Base-by-base conservation (phyloP, 2,888 invertebrate genomes). In the Lapara coniferarum region DNA sequence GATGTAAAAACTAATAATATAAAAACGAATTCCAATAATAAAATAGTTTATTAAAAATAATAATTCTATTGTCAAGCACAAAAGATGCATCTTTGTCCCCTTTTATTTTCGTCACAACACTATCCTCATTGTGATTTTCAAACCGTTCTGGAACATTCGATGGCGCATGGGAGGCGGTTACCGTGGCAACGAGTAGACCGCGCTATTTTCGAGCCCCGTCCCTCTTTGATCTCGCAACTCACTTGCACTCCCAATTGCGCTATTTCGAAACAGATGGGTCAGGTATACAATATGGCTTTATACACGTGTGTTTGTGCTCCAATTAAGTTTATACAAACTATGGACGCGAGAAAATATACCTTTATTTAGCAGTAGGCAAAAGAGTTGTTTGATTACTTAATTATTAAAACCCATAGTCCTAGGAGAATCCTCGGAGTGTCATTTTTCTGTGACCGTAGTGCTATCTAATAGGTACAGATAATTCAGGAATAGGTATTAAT, bases 121-220 rank as follows among this genome's bases (percentile, higher is more conserved):
- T 49, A 53, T 63, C 53, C 46, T 16, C 68, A 69, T 69, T 63
- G 63, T 69, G 59, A 53, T 19, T 63, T 63, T 37, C 52, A 19
- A 55, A 69, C n/a, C 25, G 44, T 46, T 58, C 58, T 68, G 16
- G 51, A 58, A 52, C 58, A 44, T 58, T 58, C 70, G 44, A 53
- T 46, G 57, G 55, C 68, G 68, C 63, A 59, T 78, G 84, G 87
- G 87, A 85, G 88, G 73, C 77, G 80, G 89, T 91, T 84, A 76
- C 83, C 81, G 89, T 86, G 81, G 78, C 77, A 77, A 91, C 88
- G 77, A 71, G 76, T 77, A 74, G 79, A 72, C 75, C 74, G 76
- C 79, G 83, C 83, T 81, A 80, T 83, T 84, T 83, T 82, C 81
- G 78, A 80, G 73, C 78, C 76, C 78, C 75, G 72, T 73, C 79